These are phyloP conservation scores for Cyanoderma ruficeps DNA, from an alignment of 2,113 vertebrate genomes.

Conservation along the genomic window DNA sequence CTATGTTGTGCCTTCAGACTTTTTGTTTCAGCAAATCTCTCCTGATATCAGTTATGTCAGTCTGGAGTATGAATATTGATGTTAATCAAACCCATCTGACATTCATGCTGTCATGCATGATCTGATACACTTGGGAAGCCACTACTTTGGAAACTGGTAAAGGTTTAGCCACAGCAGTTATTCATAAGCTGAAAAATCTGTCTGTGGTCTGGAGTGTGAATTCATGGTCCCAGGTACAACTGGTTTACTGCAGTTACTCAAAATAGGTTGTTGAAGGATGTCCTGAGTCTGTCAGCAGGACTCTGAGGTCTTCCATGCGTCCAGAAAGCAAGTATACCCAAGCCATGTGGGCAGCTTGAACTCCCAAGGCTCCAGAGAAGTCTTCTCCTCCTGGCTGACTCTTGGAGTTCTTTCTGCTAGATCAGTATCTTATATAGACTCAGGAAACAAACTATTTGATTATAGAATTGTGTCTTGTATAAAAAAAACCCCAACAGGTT, in stretches of 20 bases:
- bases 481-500: not conserved
- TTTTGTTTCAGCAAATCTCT: not conserved
- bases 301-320: not conserved
- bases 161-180: not conserved
- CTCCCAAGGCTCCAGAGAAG: fast-evolving
- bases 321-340: not conserved
- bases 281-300: not conserved
- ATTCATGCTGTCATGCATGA: not conserved
- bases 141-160: not conserved
- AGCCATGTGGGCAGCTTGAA: not conserved
- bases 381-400: not conserved
- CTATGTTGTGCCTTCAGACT: not conserved
- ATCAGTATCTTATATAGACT: not conserved
- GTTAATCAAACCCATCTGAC: not conserved
- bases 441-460: fast-evolving
- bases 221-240: not conserved
- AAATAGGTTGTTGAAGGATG: not conserved
- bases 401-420: not conserved
- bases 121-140: not conserved
- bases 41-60: not conserved
- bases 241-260: not conserved
- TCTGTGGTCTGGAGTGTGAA: not conserved
- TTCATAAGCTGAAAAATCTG: not conserved
- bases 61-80: not conserved
- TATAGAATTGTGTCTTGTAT: not conserved